Evolutionary conservation across 2,113 vertebrate species (phyloP).

Genomic region (Corvus cornix): DNA sequence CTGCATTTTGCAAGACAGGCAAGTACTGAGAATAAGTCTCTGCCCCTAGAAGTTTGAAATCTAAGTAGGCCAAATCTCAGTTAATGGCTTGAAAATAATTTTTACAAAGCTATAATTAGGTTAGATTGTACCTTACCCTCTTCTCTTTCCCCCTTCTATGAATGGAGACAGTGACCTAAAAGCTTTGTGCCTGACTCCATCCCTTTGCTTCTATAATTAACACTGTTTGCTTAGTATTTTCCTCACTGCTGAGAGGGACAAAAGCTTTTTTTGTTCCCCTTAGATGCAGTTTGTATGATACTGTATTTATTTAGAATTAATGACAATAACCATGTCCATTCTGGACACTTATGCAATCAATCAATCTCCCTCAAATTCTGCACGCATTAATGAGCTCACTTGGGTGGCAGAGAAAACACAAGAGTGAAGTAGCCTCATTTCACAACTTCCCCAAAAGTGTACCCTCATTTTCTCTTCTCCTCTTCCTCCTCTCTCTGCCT

Average conservation of each 20-base stretch:
- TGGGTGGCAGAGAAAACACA: neutral
- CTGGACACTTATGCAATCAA: neutral
- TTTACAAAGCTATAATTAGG: constrained; percentile 33
- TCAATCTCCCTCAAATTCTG: neutral
- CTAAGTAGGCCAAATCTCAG: constrained; percentile 50
- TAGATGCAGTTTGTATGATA: neutral
- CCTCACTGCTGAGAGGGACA: neutral
- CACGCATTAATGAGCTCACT: neutral
- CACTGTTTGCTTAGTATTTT: constrained; percentile 29
- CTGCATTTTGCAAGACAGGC: neutral
- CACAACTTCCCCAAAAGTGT: neutral
- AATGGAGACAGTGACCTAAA: constrained; percentile 47
- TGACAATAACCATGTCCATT: neutral
- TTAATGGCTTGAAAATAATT: constrained; percentile 43
- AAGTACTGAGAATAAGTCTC: neutral
- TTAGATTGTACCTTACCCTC: constrained; percentile 39
- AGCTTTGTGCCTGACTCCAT: constrained; percentile 2
- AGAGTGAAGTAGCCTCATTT: neutral
- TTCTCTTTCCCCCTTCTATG: neutral
- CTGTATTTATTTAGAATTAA: constrained; percentile 36
- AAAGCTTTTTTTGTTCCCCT: neutral
- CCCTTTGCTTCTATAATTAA: constrained; percentile 43
- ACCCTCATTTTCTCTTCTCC: neutral
- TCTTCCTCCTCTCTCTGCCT: neutral
- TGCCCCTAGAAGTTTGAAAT: neutral